Conservation (phyloP, 1,140 invertebrate species). For the Drosophila melanica region DNA sequence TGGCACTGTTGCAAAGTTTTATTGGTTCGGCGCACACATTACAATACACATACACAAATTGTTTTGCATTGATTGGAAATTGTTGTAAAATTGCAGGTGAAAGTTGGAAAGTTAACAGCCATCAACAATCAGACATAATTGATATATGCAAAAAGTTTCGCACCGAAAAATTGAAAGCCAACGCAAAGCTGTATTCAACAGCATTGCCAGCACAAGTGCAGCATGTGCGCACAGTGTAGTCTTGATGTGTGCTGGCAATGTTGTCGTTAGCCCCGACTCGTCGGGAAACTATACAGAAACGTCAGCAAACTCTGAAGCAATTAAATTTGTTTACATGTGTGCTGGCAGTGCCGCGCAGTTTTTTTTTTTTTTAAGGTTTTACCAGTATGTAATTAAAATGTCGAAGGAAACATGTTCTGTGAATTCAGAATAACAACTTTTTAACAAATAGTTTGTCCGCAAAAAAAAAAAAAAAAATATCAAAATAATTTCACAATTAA, state of each 20-base stretch:
- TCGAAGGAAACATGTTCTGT: not conserved
- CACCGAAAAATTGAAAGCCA: conserved; percentile 4
- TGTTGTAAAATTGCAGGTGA: conserved; percentile 25
- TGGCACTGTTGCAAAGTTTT: conserved; percentile 30
- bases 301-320: not conserved
- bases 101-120: conserved; percentile 35
- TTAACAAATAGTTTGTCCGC: no score
- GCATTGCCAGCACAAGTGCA: conserved; percentile 12
- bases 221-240: not conserved
- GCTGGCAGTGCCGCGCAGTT: not conserved
- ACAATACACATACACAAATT: conserved; percentile 8
- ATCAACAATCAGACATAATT: conserved; percentile 51
- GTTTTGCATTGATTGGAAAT: conserved; percentile 45
- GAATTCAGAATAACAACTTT: not conserved
- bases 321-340: not conserved
- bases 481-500: no score
- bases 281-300: not conserved
- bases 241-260: conserved; percentile 2
- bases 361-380: no score
- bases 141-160: conserved; percentile 40
- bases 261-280: not conserved
- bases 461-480: no score
- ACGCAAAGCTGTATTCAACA: not conserved
- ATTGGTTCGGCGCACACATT: conserved; percentile 14
- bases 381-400: no score